phyloP scores from a whole-genome alignment of 2,888 invertebrate genomes.

The Rutpela maculata region DNA sequence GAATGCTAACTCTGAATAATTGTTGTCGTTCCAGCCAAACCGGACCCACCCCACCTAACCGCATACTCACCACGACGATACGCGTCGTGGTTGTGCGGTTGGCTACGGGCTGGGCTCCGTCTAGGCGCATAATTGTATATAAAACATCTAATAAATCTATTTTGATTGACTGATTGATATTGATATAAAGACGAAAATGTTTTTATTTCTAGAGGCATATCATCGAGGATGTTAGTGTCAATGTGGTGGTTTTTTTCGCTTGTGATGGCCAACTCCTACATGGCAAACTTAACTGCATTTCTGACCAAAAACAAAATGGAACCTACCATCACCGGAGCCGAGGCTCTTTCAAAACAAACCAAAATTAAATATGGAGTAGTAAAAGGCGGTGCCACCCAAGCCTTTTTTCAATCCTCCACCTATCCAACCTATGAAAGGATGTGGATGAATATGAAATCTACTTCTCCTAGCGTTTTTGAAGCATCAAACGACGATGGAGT shows the following conservation, averaged over 20 bases:
- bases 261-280: conserved; percentile 95
- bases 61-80: too few species aligned
- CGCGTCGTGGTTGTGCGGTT: too few species aligned
- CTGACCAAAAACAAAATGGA: conserved; percentile 92
- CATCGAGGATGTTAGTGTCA: conserved; percentile 90
- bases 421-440: conserved; percentile 63
- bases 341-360: conserved; percentile 94
- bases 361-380: conserved; percentile 96
- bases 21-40: too few species aligned
- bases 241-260: conserved; percentile 95
- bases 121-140: too few species aligned
- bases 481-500: conserved; percentile 90
- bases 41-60: too few species aligned
- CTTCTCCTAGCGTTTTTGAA: conserved; percentile 88
- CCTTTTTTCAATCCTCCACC: conserved; percentile 59
- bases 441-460: conserved; percentile 82
- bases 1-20: too few species aligned
- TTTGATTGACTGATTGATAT: too few species aligned
- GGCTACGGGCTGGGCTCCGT: too few species aligned
- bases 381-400: conserved; percentile 88
- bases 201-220: conserved; percentile 82
- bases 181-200: neutral
- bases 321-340: conserved; percentile 91
- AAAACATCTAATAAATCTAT: too few species aligned
- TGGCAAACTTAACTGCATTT: conserved; percentile 95